These are phyloP conservation scores for Jacana jacana DNA, from an alignment of 2,113 vertebrate genomes.

Conservation along the genomic window DNA sequence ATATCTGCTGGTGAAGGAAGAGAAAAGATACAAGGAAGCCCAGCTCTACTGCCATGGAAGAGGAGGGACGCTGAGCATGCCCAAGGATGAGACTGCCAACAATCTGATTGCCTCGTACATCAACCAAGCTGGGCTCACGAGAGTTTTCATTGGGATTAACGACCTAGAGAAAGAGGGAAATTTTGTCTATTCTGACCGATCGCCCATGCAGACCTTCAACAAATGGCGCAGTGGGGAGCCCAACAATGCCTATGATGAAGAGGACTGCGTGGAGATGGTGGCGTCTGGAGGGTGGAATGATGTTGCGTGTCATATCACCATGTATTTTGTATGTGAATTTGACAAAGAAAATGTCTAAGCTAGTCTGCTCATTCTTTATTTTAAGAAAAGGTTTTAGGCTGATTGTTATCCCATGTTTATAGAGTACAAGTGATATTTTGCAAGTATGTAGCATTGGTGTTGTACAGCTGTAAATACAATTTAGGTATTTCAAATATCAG, in stretches of 20 bases:
- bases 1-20: constrained; percentile 97
- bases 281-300: constrained; percentile 95
- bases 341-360: constrained; percentile 88
- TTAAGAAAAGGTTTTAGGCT: not conserved
- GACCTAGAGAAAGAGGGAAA: constrained; percentile 90
- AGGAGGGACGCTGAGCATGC: constrained; percentile 94
- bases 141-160: constrained; percentile 93
- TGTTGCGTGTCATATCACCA: constrained; percentile 90
- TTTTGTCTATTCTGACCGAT: constrained; percentile 89
- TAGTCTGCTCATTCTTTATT: not conserved
- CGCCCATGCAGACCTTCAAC: constrained; percentile 93
- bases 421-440: constrained; percentile 4
- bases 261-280: constrained; percentile 96
- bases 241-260: constrained; percentile 92
- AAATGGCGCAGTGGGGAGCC: constrained; percentile 95
- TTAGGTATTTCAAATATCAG: constrained; percentile 63
- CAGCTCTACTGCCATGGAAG: constrained; percentile 88
- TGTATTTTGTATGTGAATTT: constrained; percentile 98
- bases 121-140: constrained; percentile 84
- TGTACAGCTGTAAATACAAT: constrained; percentile 72
- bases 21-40: constrained; percentile 88
- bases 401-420: not conserved
- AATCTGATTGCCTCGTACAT: constrained; percentile 87
- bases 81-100: constrained; percentile 90
- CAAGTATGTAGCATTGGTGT: not conserved